These are phyloP conservation scores for Nymphalis urticae DNA, from an alignment of 2,888 invertebrate genomes.

Conservation along the genomic window DNA sequence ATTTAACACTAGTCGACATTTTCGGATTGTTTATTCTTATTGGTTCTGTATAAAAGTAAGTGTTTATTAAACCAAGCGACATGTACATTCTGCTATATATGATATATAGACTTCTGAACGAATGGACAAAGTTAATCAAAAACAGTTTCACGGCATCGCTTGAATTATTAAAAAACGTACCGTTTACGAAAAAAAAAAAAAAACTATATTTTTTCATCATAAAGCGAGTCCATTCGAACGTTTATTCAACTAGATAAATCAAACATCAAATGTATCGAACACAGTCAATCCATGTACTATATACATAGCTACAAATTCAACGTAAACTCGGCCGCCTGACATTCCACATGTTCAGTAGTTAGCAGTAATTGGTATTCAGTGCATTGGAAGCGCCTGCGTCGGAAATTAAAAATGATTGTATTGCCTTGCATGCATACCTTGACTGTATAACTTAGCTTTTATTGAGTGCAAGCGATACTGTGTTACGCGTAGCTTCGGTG, in stretches of 20 bases:
- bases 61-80: too few species aligned
- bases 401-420: slow-evolving; percentile 76
- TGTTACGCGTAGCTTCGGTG: slow-evolving; percentile 25
- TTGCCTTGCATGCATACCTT: slow-evolving; percentile 50
- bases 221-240: not conserved
- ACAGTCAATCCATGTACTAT: slow-evolving; percentile 4
- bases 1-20: slow-evolving; percentile 23
- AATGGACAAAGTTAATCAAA: too few species aligned
- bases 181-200: slow-evolving; percentile 2
- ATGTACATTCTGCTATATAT: too few species aligned
- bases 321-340: slow-evolving; percentile 51
- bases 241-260: slow-evolving; percentile 15
- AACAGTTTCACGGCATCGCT: too few species aligned
- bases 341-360: slow-evolving; percentile 68
- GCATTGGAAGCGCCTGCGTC: slow-evolving; percentile 57
- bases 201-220: not conserved
- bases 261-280: slow-evolving; percentile 12
- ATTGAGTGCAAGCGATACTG: slow-evolving; percentile 40
- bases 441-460: slow-evolving; percentile 40
- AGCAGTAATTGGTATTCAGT: slow-evolving; percentile 76
- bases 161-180: too few species aligned
- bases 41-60: too few species aligned
- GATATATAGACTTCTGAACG: too few species aligned
- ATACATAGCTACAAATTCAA: slow-evolving; percentile 45
- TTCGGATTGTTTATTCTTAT: slow-evolving; percentile 13